phyloP scores from a whole-genome alignment of 2,113 vertebrate species.

The Promerops cafer region DNA sequence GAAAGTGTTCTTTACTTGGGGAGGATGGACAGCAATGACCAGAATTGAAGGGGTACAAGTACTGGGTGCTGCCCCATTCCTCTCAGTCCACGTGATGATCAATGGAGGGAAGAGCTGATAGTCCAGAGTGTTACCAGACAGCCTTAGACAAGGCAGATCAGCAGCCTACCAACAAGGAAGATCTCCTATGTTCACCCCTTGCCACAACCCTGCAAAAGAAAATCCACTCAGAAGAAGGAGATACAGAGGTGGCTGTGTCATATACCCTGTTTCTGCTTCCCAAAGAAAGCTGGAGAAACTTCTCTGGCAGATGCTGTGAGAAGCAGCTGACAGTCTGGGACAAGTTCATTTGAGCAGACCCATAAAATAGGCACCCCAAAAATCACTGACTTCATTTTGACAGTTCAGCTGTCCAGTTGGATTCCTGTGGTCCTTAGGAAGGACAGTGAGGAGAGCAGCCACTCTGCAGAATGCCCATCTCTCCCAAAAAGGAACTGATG shows the following conservation, averaged over 20 bases:
- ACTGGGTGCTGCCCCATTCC: not conserved
- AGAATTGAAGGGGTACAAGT: not conserved
- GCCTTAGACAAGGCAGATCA: not conserved
- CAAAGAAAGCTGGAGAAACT: not conserved
- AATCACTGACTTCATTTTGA: not conserved
- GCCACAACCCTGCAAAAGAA: not conserved
- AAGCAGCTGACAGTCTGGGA: not conserved
- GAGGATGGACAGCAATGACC: not conserved
- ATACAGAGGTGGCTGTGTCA: not conserved
- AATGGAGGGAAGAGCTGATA: not conserved
- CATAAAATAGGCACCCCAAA: not conserved
- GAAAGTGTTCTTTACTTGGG: not conserved
- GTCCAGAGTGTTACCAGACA: not conserved
- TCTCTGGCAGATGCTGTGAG: not conserved
- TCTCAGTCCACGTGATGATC: not conserved
- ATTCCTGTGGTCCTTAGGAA: not conserved
- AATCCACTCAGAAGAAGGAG: not conserved
- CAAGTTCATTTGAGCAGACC: not conserved
- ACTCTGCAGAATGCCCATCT: not conserved
- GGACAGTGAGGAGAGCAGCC: not conserved
- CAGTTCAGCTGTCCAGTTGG: not conserved
- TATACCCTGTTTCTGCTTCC: not conserved
- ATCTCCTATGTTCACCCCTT: not conserved
- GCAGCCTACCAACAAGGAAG: accelerated
- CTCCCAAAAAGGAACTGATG: not conserved